Conservation (phyloP, 2,888 invertebrate genomes). For the Plagodis dolabraria region DNA sequence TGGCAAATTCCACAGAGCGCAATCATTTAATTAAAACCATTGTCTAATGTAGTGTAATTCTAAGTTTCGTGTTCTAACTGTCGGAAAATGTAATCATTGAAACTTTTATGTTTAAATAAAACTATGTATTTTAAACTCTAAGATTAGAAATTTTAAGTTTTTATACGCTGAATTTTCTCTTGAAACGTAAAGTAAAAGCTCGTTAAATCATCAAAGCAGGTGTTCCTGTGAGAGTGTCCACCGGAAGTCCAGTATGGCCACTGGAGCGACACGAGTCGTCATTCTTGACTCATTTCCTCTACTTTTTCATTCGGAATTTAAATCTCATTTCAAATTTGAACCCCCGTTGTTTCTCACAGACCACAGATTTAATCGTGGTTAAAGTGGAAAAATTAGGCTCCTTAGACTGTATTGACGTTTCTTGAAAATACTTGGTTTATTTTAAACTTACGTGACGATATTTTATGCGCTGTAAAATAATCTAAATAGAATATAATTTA, state of each 20-base stretch:
- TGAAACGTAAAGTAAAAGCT: conserved; percentile 16
- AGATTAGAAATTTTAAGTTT: no score
- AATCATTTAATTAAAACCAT: conserved; percentile 1
- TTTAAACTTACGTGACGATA: no score
- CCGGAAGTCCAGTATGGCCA: conserved; percentile 70
- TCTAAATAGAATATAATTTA: no score
- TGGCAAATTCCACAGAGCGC: background rate
- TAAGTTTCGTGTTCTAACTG: background rate
- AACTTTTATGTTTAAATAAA: background rate
- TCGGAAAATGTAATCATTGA: background rate
- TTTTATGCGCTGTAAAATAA: no score
- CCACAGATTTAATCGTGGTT: conserved; percentile 44
- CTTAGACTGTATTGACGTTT: no score
- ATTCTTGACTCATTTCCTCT: conserved; percentile 77
- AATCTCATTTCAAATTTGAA: conserved; percentile 56
- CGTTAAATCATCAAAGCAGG: conserved; percentile 51
- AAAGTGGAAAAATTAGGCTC: background rate
- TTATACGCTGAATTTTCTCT: background rate
- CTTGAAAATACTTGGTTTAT: no score
- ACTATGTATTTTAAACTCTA: no score
- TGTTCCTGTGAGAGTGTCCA: conserved; percentile 51
- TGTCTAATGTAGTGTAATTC: conserved; percentile 6
- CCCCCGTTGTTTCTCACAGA: conserved; percentile 61
- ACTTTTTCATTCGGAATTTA: conserved; percentile 56
- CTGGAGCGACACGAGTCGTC: conserved; percentile 65